Evolutionary conservation across 2,113 vertebrate species (phyloP), one percentile per base, ranked within the genome.

Genomic region (Ctenomys sociabilis): DNA sequence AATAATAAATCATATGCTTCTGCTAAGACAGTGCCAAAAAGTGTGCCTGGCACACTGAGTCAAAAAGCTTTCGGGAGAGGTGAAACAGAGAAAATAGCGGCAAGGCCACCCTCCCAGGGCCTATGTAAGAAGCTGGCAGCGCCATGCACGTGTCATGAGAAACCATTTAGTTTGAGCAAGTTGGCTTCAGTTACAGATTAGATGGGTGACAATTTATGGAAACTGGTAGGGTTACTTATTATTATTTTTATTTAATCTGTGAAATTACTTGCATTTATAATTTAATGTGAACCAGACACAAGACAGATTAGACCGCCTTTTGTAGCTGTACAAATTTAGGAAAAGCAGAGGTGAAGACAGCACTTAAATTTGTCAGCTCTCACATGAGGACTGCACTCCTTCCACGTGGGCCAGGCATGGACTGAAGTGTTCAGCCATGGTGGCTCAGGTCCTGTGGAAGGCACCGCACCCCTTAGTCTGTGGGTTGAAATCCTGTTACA

Each of bases 71-170:
- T 61, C 7, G 26, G 16, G 52, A 59, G 0, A 45, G 61, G 45
- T 22, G 77, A 93, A 85, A 40, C 26, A 89, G 70, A 90, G 10
- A 16, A 35, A 37, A 35, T n/a, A 24, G 72, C 22, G 11, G 17
- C 19, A 26, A 30, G 7, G 22, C 9, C 4, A 1, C 35, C 4
- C 26, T 22, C 19, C 7, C 12, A 6, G 66, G 63, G 4, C 35
- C 22, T 32, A 8, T 0, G 0, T 2, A 11, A 52, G 5, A 5
- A 7, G 16, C 61, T 0, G 2, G 52, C 11, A 4, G 52, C 4
- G 0, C 43, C 2, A 2, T 0, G 30, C 2, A n/a, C 7, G 11
- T 24, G 0, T 0, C 57, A 13, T 1, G 0, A 32, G 17, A 13
- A 7, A 30, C 59, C 32, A 14, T 7, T 8, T 7, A 63, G 57